These are phyloP conservation scores for Microtus pennsylvanicus DNA, from an alignment of 2,113 vertebrate species.

Conservation along the genomic window DNA sequence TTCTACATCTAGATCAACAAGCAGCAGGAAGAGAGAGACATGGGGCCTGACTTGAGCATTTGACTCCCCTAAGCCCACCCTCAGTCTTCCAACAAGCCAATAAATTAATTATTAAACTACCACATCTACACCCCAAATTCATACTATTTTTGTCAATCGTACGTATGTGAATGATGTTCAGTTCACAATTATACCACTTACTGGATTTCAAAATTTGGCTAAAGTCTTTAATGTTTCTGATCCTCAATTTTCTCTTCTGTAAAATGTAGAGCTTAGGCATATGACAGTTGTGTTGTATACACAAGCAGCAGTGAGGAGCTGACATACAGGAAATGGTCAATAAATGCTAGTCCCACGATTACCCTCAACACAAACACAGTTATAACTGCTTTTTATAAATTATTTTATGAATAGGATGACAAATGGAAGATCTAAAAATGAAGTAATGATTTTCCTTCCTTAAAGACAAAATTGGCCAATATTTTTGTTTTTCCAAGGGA, in stretches of 20 bases:
- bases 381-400: background rate
- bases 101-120: background rate
- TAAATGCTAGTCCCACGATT: background rate
- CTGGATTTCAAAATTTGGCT: background rate
- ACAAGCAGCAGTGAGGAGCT: background rate
- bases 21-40: background rate
- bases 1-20: background rate
- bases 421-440: background rate
- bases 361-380: background rate
- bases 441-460: background rate
- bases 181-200: background rate
- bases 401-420: background rate
- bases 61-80: background rate
- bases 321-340: background rate
- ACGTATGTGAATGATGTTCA: background rate
- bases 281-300: background rate
- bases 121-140: background rate
- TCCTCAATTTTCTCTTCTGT: background rate
- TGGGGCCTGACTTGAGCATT: background rate
- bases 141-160: background rate
- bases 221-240: background rate
- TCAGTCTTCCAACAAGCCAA: background rate
- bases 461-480: conserved; percentile 42
- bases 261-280: background rate
- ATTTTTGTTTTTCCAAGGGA: conserved; percentile 18